These are phyloP conservation scores for Labrus mixtus DNA, from an alignment of 2,113 vertebrate genomes.

Conservation along the genomic window DNA sequence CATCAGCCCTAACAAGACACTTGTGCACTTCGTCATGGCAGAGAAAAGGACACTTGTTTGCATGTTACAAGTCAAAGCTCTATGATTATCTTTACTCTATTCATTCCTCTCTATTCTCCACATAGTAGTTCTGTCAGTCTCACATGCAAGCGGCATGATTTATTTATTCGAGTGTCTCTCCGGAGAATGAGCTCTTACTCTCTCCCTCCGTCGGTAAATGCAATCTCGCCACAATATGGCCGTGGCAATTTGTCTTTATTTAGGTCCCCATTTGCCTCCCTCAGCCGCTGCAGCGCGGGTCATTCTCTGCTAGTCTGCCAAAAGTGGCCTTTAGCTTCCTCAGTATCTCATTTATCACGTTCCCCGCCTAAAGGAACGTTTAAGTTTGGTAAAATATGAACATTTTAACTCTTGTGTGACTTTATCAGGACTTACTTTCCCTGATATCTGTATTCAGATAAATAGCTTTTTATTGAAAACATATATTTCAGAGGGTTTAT, in stretches of 20 bases:
- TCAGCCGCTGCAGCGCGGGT: constrained; percentile 61
- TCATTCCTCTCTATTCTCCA: constrained; percentile 26
- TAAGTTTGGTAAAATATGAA: constrained; percentile 38
- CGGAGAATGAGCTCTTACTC: constrained; percentile 77
- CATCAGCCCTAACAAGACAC: not conserved
- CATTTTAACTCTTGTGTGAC: constrained; percentile 21
- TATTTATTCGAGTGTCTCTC: constrained; percentile 77
- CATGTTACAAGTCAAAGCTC: constrained; percentile 41
- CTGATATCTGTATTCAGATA: constrained; percentile 5
- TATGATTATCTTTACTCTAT: constrained; percentile 16
- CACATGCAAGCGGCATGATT: constrained; percentile 67
- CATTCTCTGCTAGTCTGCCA: constrained; percentile 65
- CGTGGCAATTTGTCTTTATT: constrained; percentile 82
- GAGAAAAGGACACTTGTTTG: constrained; percentile 35
- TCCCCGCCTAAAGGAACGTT: constrained; percentile 49
- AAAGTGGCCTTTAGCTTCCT: constrained; percentile 68
- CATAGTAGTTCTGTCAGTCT: constrained; percentile 62
- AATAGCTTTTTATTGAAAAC: not conserved
- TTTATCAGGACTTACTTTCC: constrained; percentile 14
- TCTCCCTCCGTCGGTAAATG: constrained; percentile 78
- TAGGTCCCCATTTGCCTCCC: constrained; percentile 73
- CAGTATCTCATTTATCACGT: constrained; percentile 73
- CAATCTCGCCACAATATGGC: constrained; percentile 77
- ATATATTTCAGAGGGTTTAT: not conserved
- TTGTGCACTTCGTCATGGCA: constrained; percentile 1